Percentiles rank a stretch among this genome's conserved stretches.
Evolutionary conservation across 1,140 invertebrate species (phyloP).

Genomic region (Apis florea): DNA sequence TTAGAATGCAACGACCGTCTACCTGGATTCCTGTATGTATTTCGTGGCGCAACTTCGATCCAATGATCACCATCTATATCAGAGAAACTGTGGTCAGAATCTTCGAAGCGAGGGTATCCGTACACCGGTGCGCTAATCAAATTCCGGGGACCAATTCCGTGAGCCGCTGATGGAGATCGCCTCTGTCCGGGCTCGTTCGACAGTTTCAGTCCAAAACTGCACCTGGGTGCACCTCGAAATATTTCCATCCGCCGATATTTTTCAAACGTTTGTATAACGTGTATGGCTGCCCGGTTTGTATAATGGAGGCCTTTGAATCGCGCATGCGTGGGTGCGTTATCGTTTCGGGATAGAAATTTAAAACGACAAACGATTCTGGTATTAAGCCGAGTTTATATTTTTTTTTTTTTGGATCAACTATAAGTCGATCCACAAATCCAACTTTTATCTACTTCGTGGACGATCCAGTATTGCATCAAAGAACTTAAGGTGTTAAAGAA

Average conservation of each 20-base stretch:
- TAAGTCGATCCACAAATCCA: too few species aligned
- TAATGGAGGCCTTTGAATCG: slow-evolving; percentile 55
- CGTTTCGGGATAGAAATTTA: slow-evolving; percentile 55
- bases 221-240: slow-evolving; percentile 22
- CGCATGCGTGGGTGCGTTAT: slow-evolving; percentile 25
- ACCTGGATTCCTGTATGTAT: slow-evolving; percentile 9
- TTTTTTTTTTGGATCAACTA: too few species aligned
- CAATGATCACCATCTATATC: slow-evolving; percentile 50
- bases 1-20: slow-evolving; percentile 24
- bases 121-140: slow-evolving; percentile 41
- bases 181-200: neutral
- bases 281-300: slow-evolving; percentile 46
- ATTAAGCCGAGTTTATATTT: neutral
- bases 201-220: neutral
- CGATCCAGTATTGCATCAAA: too few species aligned
- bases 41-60: slow-evolving; percentile 45
- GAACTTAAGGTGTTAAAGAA: too few species aligned
- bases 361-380: slow-evolving; percentile 27
- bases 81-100: slow-evolving; percentile 25
- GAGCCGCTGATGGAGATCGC: too few species aligned
- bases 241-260: slow-evolving; percentile 45
- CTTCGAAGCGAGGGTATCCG: slow-evolving; percentile 31
- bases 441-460: too few species aligned
- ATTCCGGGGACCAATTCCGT: slow-evolving; percentile 21
- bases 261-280: neutral